Evolutionary conservation across 2,113 vertebrate species (phyloP), one percentile per base, ranked within the genome.

Genomic region (Microcebus griseorufus): DNA sequence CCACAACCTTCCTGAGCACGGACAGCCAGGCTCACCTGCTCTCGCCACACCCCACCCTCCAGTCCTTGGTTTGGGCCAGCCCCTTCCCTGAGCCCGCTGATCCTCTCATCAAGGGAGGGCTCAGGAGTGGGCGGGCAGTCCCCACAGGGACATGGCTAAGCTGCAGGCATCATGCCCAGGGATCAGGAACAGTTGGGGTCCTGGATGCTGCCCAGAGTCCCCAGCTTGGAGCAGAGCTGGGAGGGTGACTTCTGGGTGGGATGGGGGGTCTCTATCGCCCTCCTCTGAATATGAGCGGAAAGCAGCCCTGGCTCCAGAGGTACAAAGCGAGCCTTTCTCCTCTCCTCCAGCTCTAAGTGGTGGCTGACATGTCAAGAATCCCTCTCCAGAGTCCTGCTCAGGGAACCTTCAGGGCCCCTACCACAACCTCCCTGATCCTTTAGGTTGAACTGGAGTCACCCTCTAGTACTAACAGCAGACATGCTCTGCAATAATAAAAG

Each of bases 31-130:
- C 1, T 32, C 37, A 20, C 4, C 5, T 0, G 3, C 58, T 60
- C 14, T 14, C 29, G 9, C 0, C 0, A 0, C 3, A 3, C 34
- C 9, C 11, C 1, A 16, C 20, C 67, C 82, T 62, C 48, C 3
- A 39, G 58, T 62, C 39, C 83, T 25, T 48, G 37, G 39, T 32
- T 34, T 65, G 29, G 65, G 29, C 62, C 86, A 10, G 34, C 34
- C 70, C 20, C 85, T 83, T 69, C 45, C 45, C 45, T 20, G 34
- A 78, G 58, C 9, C 34, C 3, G 20, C 17, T 45, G 75, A 70
- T 10, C 11, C n/a, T 34, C 22, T 72, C 22, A 60, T 34, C 42
- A 9, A 80, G 13, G 39, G 37, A 70, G 65, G 53, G 14, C 18
- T 60, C 6, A 2, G 9, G 17, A 37, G 34, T 12, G 8, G 65